These are phyloP conservation scores for Grapholita molesta DNA, from an alignment of 1,140 invertebrate species.

Conservation along the genomic window DNA sequence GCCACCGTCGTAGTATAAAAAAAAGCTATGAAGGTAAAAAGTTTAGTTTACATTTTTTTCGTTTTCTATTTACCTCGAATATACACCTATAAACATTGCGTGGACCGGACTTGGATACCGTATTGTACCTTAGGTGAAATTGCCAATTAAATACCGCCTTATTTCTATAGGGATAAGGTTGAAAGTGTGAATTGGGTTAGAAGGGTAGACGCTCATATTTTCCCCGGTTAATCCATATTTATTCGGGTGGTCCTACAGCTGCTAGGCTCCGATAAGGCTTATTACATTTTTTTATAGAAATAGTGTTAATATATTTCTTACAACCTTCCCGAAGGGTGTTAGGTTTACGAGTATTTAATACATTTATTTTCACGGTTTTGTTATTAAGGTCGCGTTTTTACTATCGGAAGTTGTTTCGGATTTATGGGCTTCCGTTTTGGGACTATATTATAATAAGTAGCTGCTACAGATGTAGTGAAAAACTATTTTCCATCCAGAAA, in stretches of 20 bases:
- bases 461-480: too few species aligned
- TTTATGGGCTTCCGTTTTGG: too few species aligned
- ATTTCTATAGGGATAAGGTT: not conserved
- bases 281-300: slow-evolving; percentile 38
- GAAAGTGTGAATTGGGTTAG: not conserved
- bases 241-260: slow-evolving; percentile 41
- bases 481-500: too few species aligned
- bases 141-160: not conserved
- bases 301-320: slow-evolving; percentile 38
- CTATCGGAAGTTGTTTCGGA: not conserved
- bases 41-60: too few species aligned
- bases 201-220: slow-evolving; percentile 34
- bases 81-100: not conserved
- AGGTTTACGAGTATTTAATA: slow-evolving; percentile 5
- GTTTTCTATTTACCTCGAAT: not conserved
- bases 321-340: slow-evolving; percentile 23
- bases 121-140: not conserved
- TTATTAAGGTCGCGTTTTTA: not conserved
- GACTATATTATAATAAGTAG: too few species aligned
- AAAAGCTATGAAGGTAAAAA: too few species aligned
- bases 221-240: slow-evolving; percentile 45
- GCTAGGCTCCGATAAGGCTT: slow-evolving; percentile 35
- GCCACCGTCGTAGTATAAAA: too few species aligned
- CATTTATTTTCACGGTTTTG: slow-evolving; percentile 15
- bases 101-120: not conserved